Evolutionary conservation across 2,113 vertebrate genomes (phyloP), one percentile per base, ranked within the genome.

Genomic region (Aepyceros melampus): DNA sequence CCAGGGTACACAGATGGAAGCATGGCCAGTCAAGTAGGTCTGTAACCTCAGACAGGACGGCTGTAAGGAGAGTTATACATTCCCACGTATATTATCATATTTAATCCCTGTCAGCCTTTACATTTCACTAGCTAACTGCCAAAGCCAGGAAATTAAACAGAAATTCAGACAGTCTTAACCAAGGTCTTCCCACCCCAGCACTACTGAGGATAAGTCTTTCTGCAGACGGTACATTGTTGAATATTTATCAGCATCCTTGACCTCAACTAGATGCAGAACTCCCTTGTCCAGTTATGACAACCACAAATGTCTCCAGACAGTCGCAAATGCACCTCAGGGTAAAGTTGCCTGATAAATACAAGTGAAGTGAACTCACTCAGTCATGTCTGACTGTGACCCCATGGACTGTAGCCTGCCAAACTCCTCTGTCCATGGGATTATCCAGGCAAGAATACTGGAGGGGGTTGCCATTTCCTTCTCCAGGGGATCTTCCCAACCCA

Each of bases 21-120:
- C 2, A 8, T 1, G 2, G 33, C 49, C 23, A 53, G 49, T 49
- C 40, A 49, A 12, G 7, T 10, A 5, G n/a, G 31, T 25, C 49
- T 31, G 55, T 11, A 11, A 15, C 33, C 19, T 10, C 12, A 43
- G 43, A 84, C 5, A 27, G 11, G 21, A 33, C 6, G 11, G 56
- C n/a, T 36, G 7, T 1, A 2, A 40, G 62, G 43, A 49, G 53
- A 40, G 21, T 2, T 49, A 8, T 1, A 40, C 0, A 3, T 83
- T 43, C 93, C 93, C 51, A 51, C 4, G 27, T 25, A 17, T 1
- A 27, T 17, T 16, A 88, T 58, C 76, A 14, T 12, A 25, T 13
- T 58, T 82, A 84, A 33, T 45, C 51, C 27, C 16, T n/a, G 53
- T 13, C 33, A 43, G 53, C 40, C 79, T 84, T 58, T 49, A 11